Conservation (phyloP, 2,113 vertebrate genomes). For the Oxygymnocypris stewartii region DNA sequence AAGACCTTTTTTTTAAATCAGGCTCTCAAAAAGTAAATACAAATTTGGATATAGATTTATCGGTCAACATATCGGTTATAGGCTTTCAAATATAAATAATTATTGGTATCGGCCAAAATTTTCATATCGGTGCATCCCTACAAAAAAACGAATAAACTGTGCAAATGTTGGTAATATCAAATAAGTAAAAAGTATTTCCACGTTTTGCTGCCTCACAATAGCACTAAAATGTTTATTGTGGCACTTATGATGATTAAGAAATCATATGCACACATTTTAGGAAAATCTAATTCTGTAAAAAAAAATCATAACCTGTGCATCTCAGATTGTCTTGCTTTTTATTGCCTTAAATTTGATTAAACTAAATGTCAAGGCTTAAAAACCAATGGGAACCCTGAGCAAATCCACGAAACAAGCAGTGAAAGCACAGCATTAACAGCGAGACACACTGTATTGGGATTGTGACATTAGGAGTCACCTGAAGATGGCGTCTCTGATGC, state of each 20-base stretch:
- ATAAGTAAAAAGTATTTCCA: too few species aligned
- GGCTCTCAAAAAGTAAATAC: too few species aligned
- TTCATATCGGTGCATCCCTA: too few species aligned
- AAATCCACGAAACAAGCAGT: too few species aligned
- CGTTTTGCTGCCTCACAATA: neutral
- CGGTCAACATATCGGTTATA: too few species aligned
- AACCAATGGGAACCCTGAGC: too few species aligned
- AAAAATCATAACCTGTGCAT: neutral
- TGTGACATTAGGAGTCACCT: constrained; percentile 66
- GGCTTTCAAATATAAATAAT: too few species aligned
- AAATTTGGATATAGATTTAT: too few species aligned
- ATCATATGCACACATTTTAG: neutral
- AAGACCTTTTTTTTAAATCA: too few species aligned
- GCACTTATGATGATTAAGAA: neutral
- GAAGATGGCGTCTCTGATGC: too few species aligned
- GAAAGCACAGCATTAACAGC: neutral
- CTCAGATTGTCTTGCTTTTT: neutral
- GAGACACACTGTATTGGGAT: neutral
- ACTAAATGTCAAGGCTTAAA: neutral
- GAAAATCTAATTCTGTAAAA: neutral
- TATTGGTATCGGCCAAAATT: too few species aligned
- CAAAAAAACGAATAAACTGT: neutral
- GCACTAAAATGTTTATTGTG: neutral
- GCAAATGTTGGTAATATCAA: too few species aligned
- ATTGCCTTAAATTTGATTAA: neutral